phyloP scores from a whole-genome alignment of 2,888 invertebrate species.

The Neria commutata region DNA sequence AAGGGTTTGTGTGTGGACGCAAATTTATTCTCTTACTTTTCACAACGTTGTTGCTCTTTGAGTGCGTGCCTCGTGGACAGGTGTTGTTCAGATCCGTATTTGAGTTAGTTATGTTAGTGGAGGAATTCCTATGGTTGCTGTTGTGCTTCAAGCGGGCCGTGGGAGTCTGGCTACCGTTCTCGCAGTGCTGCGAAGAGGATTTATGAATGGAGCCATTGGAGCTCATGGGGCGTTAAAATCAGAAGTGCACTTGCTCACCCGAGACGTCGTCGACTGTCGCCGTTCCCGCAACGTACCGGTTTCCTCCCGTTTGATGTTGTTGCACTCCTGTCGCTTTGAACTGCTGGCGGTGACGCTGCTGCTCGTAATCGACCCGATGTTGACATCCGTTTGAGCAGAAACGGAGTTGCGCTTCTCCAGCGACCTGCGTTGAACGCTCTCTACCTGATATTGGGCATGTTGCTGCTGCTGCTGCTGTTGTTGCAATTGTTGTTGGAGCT shows the following conservation, averaged over 20 bases:
- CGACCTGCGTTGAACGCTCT: constrained; percentile 28
- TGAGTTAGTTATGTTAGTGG: constrained; percentile 58
- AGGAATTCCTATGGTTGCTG: constrained; percentile 57
- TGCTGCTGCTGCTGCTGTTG: constrained; percentile 46
- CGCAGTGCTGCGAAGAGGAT: constrained; percentile 49
- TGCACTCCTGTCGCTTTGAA: constrained; percentile 47
- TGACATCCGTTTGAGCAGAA: constrained; percentile 59
- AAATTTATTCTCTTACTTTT: constrained; percentile 52
- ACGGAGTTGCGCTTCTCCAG: constrained; percentile 58
- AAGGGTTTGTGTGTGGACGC: background rate
- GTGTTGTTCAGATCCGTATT: constrained; percentile 59
- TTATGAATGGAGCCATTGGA: too few species aligned
- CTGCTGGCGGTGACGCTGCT: constrained; percentile 37
- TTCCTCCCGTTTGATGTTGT: constrained; percentile 46
- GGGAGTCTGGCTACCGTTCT: constrained; percentile 56
- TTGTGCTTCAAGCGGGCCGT: constrained; percentile 52
- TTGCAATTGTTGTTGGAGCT: constrained; percentile 44
- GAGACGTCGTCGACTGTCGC: constrained; percentile 51
- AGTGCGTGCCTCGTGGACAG: constrained; percentile 56
- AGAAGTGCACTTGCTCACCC: constrained; percentile 34
- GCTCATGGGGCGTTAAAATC: too few species aligned
- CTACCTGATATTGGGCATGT: constrained; percentile 7
- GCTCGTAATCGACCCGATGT: constrained; percentile 48
- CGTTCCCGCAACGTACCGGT: constrained; percentile 48
- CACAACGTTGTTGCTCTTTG: constrained; percentile 49